Evolutionary conservation across 2,888 invertebrate species (phyloP), one percentile per base, ranked within the genome.

Genomic region (Drosophila flavopinicola): DNA sequence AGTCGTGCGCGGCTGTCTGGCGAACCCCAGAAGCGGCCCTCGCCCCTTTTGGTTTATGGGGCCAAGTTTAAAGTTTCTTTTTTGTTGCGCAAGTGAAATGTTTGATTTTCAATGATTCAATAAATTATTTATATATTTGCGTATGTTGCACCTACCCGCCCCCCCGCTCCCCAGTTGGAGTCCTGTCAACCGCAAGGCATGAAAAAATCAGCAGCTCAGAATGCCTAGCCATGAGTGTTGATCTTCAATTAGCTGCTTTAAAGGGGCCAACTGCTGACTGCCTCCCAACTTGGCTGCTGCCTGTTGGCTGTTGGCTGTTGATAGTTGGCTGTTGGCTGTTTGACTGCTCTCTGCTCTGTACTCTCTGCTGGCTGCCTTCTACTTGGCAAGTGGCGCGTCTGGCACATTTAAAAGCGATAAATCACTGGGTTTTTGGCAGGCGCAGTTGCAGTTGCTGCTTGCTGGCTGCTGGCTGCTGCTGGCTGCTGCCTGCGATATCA

Each of bases 51-150:
- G 5, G 23, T 35, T 27, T 51, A 27, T 42, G 24, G 27, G 7
- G 32, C 13, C 11, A 56, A n/a, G 39, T 49, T 35, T 20, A 47
- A 56, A 60, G 49, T 49, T 45, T 56, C 10, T 32, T 23, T 57
- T 73, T 86, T 87, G 88, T 85, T n/a, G n/a, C n/a, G n/a, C n/a
- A 85, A 88, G 83, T 83, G 88, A 87, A 88, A 79, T 86, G 85
- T 82, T 82, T 88, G 88, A 88, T 88, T 87, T 85, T 80, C 85
- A 85, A 83, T 85, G 85, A 85, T 86, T 86, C 85, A 87, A 87
- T 87, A 86, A 87, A 86, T 86, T 78, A 86, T 86, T 86, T 88
- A 86, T 86, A 74, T 63, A 63, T 79, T 87, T 78, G 78, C 84
- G 78, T 85, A 64, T 75, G 72, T 61, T 59, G 38, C 49, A 30